Evolutionary conservation across 2,797 vertebrate genomes (phyloP), one percentile per base, ranked within the genome.

Genomic region (Micromesistius poutassou): DNA sequence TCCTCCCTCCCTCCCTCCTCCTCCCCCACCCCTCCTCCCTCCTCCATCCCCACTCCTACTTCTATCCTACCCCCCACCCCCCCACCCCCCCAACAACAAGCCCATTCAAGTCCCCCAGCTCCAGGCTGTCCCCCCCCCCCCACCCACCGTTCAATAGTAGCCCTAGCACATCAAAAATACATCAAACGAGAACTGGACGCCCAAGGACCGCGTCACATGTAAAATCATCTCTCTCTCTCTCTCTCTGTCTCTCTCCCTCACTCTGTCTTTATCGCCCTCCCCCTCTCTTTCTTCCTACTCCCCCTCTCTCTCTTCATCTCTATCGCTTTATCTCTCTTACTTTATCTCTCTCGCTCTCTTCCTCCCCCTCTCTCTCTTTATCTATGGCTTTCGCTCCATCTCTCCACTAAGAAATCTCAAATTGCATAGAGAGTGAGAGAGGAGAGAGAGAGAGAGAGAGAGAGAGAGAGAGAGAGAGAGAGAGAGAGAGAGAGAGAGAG

Each of bases 141-240:
- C 19, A 22, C 33, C 88, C 87, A 81, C 89, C 86, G 76, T 91
- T 91, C 93, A 90, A 90, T 82, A 89, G 92, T 91, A 93, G 93
- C 93, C 93, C 87, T 81, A 93, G 90, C 93, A 91, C 93, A 94
- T 94, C 88, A 94, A 95, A 94, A 94, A 95, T 94, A 94, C 93
- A 95, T 94, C 94, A 95, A 93, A 94, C 91, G 68, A 88, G 78
- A 79, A 83, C 74, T 76, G 82, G 66, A 76, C 1, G 92, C 93
- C 92, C 78, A 80, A 86, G 91, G 94, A n/a, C 89, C 86, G 81
- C 83, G 84, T 94, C 94, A 94, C 93, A 94, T 90, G 88, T 88
- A 91, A 83, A 87, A 91, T 86, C 91, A 88, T 91, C 92, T 86
- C 86, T 86, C 81, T 77, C 77, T 88, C 86, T 62, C 50, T 62